Base-by-base conservation (phyloP, 2,888 invertebrate species). In the Meta bourneti region DNA sequence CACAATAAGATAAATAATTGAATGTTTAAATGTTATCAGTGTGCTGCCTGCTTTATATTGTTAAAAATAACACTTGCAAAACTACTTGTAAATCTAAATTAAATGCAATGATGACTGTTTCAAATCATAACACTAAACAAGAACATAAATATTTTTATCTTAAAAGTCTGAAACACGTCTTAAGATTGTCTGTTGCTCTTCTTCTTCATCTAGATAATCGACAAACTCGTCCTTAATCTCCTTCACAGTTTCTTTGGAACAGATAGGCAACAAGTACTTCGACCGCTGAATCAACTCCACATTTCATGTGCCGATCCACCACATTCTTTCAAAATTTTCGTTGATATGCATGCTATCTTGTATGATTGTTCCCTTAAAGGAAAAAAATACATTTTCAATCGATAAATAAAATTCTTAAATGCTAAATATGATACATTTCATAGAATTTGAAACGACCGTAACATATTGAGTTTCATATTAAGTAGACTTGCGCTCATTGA, bases 261-360 rank as follows among this genome's bases (percentile, higher is more conserved):
- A 82, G 20, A 82, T 82, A 0, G 82, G 82, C 7, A 19, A 8
- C 72, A 82, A 6, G 8, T 69, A 72, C 13, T 82, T 82, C 0
- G 72, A 71, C 4, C 82, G 82, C 9, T 72, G 52, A 6, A 82
- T n/a, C 4, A 82, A 11, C 19, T 82, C 82, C 7, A 71, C n/a
- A 71, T 71, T n/a, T 49, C 11, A 7, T 71, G n/a, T 7, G 72
- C 82, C 4, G 11, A 8, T 8, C 19, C 52, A 9, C 52, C 72
- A 13, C 82, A 82, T 7, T 11, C 13, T 7, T 82, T 51, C 11
- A 49, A 6, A 7, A 82, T 72, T 72, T 82, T 70, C 16, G 19
- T 52, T 7, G 82, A n/a, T 0, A 82, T 19, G 16, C 82, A 82
- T 1, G 72, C 72, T 52, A 72, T 52, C 51, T 72, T 82, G 72